Conservation (phyloP, 1,140 invertebrate genomes). For the Orius insidiosus region DNA sequence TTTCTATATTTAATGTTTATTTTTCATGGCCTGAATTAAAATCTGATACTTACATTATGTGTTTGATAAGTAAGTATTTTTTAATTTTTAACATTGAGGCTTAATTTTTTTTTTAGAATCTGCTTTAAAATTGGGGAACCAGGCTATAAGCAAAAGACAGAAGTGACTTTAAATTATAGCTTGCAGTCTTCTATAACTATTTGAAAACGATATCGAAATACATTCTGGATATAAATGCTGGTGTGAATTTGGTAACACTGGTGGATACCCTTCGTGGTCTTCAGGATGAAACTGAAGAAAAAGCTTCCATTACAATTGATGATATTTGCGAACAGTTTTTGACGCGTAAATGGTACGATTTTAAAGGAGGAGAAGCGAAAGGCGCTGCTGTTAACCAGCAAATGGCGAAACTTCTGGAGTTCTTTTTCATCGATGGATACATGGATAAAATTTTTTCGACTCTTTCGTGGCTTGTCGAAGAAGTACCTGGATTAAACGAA, state of each 20-base stretch:
- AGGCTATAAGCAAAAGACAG: slow-evolving; percentile 3
- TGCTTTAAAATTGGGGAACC: slow-evolving; percentile 3
- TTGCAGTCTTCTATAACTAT: background rate
- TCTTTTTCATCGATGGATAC: slow-evolving; percentile 14
- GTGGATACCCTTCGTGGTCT: slow-evolving; percentile 15
- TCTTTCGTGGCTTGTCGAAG: slow-evolving; percentile 16
- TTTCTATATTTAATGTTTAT: slow-evolving; percentile 37
- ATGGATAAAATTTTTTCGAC: slow-evolving; percentile 15
- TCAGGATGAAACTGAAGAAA: slow-evolving; percentile 14
- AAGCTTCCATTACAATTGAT: slow-evolving; percentile 14
- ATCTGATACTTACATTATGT: slow-evolving; percentile 31
- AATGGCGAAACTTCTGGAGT: slow-evolving; percentile 26
- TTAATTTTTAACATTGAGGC: too few species aligned
- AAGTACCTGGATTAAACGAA: slow-evolving; percentile 18
- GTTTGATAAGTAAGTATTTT: slow-evolving; percentile 35
- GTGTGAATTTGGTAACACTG: slow-evolving; percentile 17
- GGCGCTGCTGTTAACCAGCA: slow-evolving; percentile 32
- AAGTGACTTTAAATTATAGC: slow-evolving; percentile 1
- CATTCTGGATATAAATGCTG: slow-evolving; percentile 19
- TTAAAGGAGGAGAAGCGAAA: slow-evolving; percentile 30
- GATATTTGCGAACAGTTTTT: slow-evolving; percentile 31
- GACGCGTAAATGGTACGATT: slow-evolving; percentile 33
- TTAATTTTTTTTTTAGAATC: slow-evolving; percentile 7
- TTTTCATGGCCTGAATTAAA: slow-evolving; percentile 63
- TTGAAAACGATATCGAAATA: slow-evolving; percentile 8